Base-by-base conservation (phyloP, 2,888 invertebrate species). In the Brachynemurus nebulosus region DNA sequence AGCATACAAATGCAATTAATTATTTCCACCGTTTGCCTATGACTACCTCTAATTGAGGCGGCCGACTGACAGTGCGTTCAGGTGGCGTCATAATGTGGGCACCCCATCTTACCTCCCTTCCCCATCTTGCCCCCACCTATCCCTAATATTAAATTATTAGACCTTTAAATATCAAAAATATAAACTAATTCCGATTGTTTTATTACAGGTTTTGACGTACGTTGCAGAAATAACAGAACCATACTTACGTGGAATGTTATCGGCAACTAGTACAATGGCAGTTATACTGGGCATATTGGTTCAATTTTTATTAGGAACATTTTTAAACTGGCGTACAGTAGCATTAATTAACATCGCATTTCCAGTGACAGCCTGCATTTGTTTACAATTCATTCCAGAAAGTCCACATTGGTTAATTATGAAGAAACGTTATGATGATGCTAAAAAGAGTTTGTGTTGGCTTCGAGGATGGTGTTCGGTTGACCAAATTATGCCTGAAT, bases 161-260 rank as follows among this genome's bases (percentile, higher is more conserved):
- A 12, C 14, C 7, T 34, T 18, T 17, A 37, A 37, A 16, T 17
- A 37, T 9, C 11, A 16, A 37, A 18, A 9, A 9, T 7, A 7
- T 37, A 38, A 3, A 39, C 12, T 18, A 21, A n/a, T 21, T 16
- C 19, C n/a, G n/a, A n/a, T 33, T 30, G 18, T 42, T 33, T 42
- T 6, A 7, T 57, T 58, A 20, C 55, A 81, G 80, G 80, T 85
- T 21, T 63, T 86, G 53, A 86, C 86, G 0, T 88, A 86, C 59
- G 85, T 86, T 11, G 85, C 86, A 4, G 86, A 88, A 66, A 77
- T 88, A 40, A 83, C 85, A 1, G 80, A 86, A 59, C 86, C 86
- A 0, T 78, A 82, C 55, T 69, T 86, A 27, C 72, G 86, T 21
- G 86, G 86, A 2, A 71, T 78, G 52, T 65, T 84, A 2, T 70